Percentiles rank a stretch among this genome's conserved stretches.
Conservation (phyloP, 1,140 invertebrate species). For the Dryas iulia region DNA sequence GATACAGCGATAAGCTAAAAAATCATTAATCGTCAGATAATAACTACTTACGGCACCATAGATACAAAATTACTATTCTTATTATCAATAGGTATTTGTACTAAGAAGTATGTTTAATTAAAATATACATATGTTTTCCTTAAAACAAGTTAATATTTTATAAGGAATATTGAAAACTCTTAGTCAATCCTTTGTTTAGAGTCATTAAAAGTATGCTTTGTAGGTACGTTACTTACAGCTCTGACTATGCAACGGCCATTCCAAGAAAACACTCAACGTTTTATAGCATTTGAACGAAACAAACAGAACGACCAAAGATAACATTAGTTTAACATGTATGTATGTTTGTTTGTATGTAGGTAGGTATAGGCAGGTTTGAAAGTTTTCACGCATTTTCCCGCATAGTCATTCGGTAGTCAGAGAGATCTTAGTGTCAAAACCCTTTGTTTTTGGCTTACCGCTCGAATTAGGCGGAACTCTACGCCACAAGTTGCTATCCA, state of each 20-base stretch:
- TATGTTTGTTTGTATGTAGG: neutral
- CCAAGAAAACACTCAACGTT: neutral
- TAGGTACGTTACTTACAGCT: conserved; percentile 10
- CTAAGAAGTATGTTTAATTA: too few species aligned
- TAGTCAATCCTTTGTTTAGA: neutral
- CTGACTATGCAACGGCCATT: neutral
- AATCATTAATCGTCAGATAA: neutral
- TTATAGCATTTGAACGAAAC: neutral
- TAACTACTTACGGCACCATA: too few species aligned
- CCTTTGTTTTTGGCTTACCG: too few species aligned
- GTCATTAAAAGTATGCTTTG: neutral
- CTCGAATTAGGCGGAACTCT: too few species aligned
- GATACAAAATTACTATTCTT: too few species aligned
- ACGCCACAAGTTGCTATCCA: too few species aligned
- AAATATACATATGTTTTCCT: too few species aligned
- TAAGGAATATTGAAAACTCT: neutral
- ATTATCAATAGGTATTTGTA: too few species aligned
- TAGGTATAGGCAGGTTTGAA: neutral
- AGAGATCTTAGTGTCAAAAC: too few species aligned
- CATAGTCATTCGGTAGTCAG: too few species aligned
- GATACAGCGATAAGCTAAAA: neutral
- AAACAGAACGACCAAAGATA: neutral
- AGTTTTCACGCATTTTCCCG: too few species aligned
- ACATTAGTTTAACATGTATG: neutral
- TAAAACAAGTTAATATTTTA: too few species aligned